A percentile compares a stretch with the other conserved stretches of the same genome.
Evolutionary conservation across 30 jellyfish, hydroid and myxozoan genomes (phyloP).

Genomic region (Pseudorhiza aurosa): DNA sequence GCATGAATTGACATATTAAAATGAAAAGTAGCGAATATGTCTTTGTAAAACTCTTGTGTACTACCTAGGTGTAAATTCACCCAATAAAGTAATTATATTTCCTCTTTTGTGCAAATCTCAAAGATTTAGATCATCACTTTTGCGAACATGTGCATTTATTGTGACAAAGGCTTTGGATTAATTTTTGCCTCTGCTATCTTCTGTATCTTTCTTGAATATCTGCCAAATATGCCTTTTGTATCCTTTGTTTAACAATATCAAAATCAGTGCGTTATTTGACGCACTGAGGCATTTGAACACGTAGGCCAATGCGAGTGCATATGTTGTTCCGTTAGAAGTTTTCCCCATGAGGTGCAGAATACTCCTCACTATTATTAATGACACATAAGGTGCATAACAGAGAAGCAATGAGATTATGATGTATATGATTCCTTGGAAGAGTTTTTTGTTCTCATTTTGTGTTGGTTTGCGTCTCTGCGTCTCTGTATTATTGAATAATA

Average conservation of each 20-base stretch:
- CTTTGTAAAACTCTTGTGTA: too few species aligned
- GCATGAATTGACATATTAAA: too few species aligned
- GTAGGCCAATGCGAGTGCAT: conserved; percentile 12
- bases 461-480: neutral
- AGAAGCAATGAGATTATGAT: neutral
- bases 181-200: neutral
- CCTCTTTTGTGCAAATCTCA: too few species aligned
- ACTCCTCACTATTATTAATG: neutral
- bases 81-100: too few species aligned
- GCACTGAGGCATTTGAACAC: conserved; percentile 2
- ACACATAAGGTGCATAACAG: conserved; percentile 5
- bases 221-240: neutral
- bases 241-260: conserved; percentile 11
- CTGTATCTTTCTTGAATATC: neutral
- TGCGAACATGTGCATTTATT: too few species aligned
- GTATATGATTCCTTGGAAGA: conserved; percentile 4
- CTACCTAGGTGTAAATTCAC: too few species aligned
- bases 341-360: conserved; percentile 6
- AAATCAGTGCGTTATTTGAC: neutral
- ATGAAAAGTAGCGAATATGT: too few species aligned
- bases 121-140: too few species aligned
- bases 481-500: neutral
- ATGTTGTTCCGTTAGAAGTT: neutral
- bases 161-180: too few species aligned
- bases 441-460: neutral